Base-by-base conservation (phyloP, 2,113 vertebrate species). In the Salvelinus fontinalis region DNA sequence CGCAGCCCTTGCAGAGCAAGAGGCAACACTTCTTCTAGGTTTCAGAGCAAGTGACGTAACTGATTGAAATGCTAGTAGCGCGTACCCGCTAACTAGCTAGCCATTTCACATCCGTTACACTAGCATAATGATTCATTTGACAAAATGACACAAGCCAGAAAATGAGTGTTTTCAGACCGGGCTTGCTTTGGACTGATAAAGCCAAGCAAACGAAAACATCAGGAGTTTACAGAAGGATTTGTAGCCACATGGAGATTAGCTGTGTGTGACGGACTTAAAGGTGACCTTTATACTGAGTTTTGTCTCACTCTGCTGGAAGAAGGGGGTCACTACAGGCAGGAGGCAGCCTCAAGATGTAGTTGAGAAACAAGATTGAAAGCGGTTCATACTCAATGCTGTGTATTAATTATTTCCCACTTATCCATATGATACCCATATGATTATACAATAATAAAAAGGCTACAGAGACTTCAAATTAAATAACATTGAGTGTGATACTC, bases 211-310 rank as follows among this genome's bases (percentile, higher is more conserved):
- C 57, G 77, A 74, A 71, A 59, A 82, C 69, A 73, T 70, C 39
- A 11, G 9, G 60, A 16, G 18, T 66, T 77, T 62, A 72, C 22
- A 54, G 67, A 84, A 86, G 84, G 89, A 89, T 87, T 89, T 89
- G 71, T 85, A 87, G 82, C 75, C 78, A 84, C 85, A 67, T 84
- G 76, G 79, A 86, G 90, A 92, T 92, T 75, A 67, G n/a, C 59
- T 75, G 74, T 83, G 78, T 71, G 82, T 84, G 65, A 44, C n/a
- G 29, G 67, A 18, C 31, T 60, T 82, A 92, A 86, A 90, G 89
- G 87, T 93, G 90, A 94, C 91, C 93, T 93, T 94, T 93, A 88
- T 85, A 80, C 87, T 84, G 76, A 86, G 82, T 87, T 90, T 78
- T 83, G 77, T 83, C 82, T 85, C 75, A 67, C 72, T 79, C 79